Base-by-base conservation (phyloP, 2,888 invertebrate species). In the Drosophila longiperda region DNA sequence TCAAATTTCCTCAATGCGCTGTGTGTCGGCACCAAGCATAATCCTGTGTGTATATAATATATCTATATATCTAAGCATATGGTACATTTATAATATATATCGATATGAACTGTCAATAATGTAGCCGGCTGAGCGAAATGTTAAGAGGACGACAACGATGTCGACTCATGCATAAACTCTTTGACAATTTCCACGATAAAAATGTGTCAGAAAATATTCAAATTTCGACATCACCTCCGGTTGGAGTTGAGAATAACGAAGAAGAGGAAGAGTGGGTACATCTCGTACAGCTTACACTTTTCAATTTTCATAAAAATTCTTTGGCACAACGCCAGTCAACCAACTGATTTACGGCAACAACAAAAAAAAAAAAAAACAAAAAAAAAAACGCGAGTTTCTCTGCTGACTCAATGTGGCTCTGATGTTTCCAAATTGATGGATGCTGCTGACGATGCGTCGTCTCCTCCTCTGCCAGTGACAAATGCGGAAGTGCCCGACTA, bases 181-280 rank as follows among this genome's bases (percentile, higher is more conserved):
- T 86, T 89, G 86, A 86, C 86, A 85, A 87, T 86, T 85, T 85
- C 76, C 66, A 66, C 89, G 83, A 86, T 86, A 89, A 86, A 86
- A 89, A 86, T 86, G 86, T 86, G 86, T 89, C 86, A 75, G 72
- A 87, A 89, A 87, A 89, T 87, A 78, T 89, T 80, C 82, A 63
- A 84, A 87, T 77, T 83, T 72, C 61, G 8, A 53, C 45, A 33
- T 17, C 49, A 20, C 29, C 32, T 23, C 36, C 5, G 15, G 26
- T 17, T 11, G 6, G 11, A 1, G 29, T 40, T 15, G 42, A 0
- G 29, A 29, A n/a, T n/a, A n/a, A n/a, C n/a, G n/a, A 6, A 29
- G 29, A 29, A 29, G 29, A 29, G 1, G 58, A 17, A 42, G 6
- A 26, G 40, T 7, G 32, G 57, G 40, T 29, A 29, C 29, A 29